Percentiles rank a stretch among this genome's conserved stretches.
phyloP scores from a whole-genome alignment of 2,888 invertebrate species.

The Cinara cedri region DNA sequence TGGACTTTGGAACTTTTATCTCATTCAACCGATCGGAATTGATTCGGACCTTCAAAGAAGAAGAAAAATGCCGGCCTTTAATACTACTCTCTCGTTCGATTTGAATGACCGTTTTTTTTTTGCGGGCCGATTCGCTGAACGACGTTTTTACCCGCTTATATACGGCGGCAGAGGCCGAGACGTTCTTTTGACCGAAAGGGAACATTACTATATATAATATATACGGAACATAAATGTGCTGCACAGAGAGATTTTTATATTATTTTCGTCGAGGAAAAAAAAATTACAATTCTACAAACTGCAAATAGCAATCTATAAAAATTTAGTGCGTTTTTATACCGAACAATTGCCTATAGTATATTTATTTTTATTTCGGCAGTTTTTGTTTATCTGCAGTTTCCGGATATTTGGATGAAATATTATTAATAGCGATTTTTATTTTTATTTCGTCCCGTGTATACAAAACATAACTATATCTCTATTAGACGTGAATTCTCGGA shows the following conservation, averaged over 20 bases:
- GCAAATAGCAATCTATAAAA: slow-evolving; percentile 5
- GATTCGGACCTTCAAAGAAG: slow-evolving; percentile 52
- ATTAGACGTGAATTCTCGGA: neutral
- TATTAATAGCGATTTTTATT: too few relatives aligned
- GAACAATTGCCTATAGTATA: neutral
- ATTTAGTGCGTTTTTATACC: slow-evolving; percentile 29
- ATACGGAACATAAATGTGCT: neutral
- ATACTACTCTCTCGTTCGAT: slow-evolving; percentile 46
- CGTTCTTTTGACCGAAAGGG: neutral
- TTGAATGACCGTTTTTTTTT: slow-evolving; percentile 53
- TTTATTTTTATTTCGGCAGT: slow-evolving; percentile 17
- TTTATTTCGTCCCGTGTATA: too few relatives aligned
- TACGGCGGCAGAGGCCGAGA: neutral
- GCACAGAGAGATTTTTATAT: neutral
- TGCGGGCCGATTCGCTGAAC: slow-evolving; percentile 19
- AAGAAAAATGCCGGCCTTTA: slow-evolving; percentile 36
- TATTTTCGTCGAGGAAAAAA: slow-evolving; percentile 6
- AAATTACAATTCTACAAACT: slow-evolving; percentile 16
- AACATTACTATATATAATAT: neutral
- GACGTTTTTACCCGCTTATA: slow-evolving; percentile 39
- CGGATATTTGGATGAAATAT: slow-evolving; percentile 33
- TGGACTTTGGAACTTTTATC: slow-evolving; percentile 56
- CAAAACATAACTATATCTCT: neutral
- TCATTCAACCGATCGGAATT: slow-evolving; percentile 55
- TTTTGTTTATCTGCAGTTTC: slow-evolving; percentile 26